These are phyloP conservation scores for Drosophila prosaltans DNA, from an alignment of 1,140 invertebrate genomes.

Conservation along the genomic window DNA sequence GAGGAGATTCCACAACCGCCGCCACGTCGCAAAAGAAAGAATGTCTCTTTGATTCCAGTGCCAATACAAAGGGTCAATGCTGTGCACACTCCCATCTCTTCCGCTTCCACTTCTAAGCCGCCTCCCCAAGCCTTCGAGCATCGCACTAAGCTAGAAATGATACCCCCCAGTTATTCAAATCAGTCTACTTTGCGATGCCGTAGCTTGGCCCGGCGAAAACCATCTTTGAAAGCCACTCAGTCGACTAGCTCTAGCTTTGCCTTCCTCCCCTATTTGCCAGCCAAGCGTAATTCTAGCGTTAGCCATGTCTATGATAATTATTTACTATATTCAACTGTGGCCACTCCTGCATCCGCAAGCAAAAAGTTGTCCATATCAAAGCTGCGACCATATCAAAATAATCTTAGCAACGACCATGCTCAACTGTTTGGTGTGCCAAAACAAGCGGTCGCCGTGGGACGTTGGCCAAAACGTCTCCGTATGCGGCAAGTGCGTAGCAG, in stretches of 20 bases:
- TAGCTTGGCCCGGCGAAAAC: constrained; percentile 45
- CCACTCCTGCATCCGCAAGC: constrained; percentile 36
- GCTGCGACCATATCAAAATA: constrained; percentile 66
- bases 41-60: constrained; percentile 62
- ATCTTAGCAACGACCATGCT: constrained; percentile 72
- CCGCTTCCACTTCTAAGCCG: constrained; percentile 7
- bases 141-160: constrained; percentile 69
- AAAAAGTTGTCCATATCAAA: constrained; percentile 33
- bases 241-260: constrained; percentile 80
- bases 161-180: constrained; percentile 77
- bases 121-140: constrained; percentile 60
- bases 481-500: constrained; percentile 75
- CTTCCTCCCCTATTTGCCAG: constrained; percentile 74
- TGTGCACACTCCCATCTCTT: too few species aligned
- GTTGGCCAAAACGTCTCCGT: constrained; percentile 60
- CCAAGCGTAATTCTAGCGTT: constrained; percentile 78
- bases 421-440: constrained; percentile 60
- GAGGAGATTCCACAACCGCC: constrained; percentile 34
- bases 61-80: constrained; percentile 29
- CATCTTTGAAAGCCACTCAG: constrained; percentile 70
- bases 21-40: constrained; percentile 65
- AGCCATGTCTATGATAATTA: constrained; percentile 81
- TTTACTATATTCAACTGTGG: constrained; percentile 65
- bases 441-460: constrained; percentile 13
- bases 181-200: constrained; percentile 69